A percentile compares a stretch with the other conserved stretches of the same genome.
phyloP scores from a whole-genome alignment of 2,797 vertebrate species.

The Psittacula echo region DNA sequence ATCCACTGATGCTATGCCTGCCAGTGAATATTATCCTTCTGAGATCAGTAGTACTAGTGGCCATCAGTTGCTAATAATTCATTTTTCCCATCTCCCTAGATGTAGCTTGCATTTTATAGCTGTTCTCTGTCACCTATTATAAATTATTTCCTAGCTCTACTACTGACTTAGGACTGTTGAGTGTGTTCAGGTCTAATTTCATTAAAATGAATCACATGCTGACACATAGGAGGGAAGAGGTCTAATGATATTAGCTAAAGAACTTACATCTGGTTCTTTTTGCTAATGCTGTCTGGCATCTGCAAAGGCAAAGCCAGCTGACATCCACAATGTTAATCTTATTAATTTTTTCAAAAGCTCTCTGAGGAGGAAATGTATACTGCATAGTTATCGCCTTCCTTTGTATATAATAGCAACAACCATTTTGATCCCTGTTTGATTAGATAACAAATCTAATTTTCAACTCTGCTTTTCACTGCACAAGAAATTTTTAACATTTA shows the following conservation, averaged over 20 bases:
- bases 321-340: slow-evolving; percentile 17
- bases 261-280: slow-evolving; percentile 20
- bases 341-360: neutral
- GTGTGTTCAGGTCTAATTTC: slow-evolving; percentile 51
- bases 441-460: slow-evolving; percentile 3
- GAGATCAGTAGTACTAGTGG: neutral
- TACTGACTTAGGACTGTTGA: slow-evolving; percentile 6
- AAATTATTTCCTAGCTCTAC: slow-evolving; percentile 32
- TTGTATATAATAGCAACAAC: neutral
- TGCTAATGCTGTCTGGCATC: slow-evolving; percentile 52
- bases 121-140: slow-evolving; percentile 55
- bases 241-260: slow-evolving; percentile 49
- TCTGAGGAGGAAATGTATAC: neutral
- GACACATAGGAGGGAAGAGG: neutral
- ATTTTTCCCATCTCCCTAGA: slow-evolving; percentile 5
- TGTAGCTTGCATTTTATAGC: slow-evolving; percentile 27
- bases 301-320: neutral
- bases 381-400: neutral
- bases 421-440: slow-evolving; percentile 15
- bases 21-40: neutral
- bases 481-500: neutral
- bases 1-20: neutral
- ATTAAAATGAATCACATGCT: slow-evolving; percentile 19
- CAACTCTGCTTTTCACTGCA: neutral
- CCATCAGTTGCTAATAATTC: neutral